Percentiles rank a stretch among this genome's conserved stretches.
phyloP scores from a whole-genome alignment of 2,113 vertebrate genomes.

The Ranitomeya variabilis region DNA sequence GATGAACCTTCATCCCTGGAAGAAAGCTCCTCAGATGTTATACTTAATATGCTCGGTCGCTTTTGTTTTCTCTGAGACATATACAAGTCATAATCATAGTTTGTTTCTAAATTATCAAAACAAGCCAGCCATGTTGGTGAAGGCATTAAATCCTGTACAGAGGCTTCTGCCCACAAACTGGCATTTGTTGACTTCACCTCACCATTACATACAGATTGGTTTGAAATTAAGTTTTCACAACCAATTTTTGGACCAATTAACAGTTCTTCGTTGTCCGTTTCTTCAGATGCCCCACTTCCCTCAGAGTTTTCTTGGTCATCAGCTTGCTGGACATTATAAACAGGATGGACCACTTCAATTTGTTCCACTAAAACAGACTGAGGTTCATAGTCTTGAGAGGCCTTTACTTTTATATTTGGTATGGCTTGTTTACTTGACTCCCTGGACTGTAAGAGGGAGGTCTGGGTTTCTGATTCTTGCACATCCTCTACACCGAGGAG shows the following conservation, averaged over 20 bases:
- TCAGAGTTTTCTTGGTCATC: slow-evolving; percentile 59
- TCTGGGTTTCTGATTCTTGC: slow-evolving; percentile 60
- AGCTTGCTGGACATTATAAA: slow-evolving; percentile 52
- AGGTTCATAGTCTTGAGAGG: not conserved
- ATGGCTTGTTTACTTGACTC: slow-evolving; percentile 58
- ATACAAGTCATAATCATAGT: slow-evolving; percentile 44
- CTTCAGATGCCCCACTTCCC: slow-evolving; percentile 58
- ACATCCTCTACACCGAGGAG: slow-evolving; percentile 42
- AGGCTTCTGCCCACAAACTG: slow-evolving; percentile 63
- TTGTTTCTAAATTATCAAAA: slow-evolving; percentile 60
- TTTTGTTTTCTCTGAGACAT: slow-evolving; percentile 61
- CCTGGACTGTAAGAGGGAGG: slow-evolving; percentile 29
- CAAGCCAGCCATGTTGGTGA: slow-evolving; percentile 62
- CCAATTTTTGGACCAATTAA: slow-evolving; percentile 58
- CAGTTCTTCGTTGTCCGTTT: slow-evolving; percentile 60
- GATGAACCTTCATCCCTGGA: slow-evolving; percentile 65
- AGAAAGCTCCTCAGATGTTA: slow-evolving; percentile 68
- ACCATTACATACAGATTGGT: slow-evolving; percentile 49
- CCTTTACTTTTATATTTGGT: slow-evolving; percentile 49
- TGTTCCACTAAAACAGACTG: slow-evolving; percentile 60
- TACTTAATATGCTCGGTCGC: slow-evolving; percentile 62
- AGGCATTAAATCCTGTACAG: slow-evolving; percentile 57
- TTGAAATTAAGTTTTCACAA: slow-evolving; percentile 62
- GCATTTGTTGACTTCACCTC: slow-evolving; percentile 57
- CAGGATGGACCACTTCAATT: slow-evolving; percentile 54